phyloP scores from a whole-genome alignment of 2,113 vertebrate species.

The Albula glossodonta region DNA sequence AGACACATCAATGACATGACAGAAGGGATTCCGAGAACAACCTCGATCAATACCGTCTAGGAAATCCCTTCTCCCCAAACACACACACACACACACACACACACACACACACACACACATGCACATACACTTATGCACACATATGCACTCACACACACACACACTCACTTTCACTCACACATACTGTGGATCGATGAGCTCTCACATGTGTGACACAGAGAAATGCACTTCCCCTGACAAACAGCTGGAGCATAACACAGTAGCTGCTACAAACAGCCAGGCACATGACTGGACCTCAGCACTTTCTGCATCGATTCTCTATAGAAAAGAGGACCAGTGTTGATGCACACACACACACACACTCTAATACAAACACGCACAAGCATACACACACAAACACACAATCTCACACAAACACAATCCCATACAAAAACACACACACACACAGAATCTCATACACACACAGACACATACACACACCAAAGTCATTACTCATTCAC shows the following conservation, averaged over 20 bases:
- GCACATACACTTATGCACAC: background rate
- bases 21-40: slow-evolving; percentile 70
- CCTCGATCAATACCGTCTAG: slow-evolving; percentile 72
- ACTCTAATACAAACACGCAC: slow-evolving; percentile 30
- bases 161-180: background rate
- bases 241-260: slow-evolving; percentile 16
- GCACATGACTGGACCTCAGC: slow-evolving; percentile 68
- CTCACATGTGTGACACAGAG: slow-evolving; percentile 6
- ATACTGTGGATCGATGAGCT: slow-evolving; percentile 19
- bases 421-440: slow-evolving; percentile 9
- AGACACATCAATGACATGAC: slow-evolving; percentile 66
- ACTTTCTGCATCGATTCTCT: slow-evolving; percentile 68
- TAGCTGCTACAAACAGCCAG: slow-evolving; percentile 28
- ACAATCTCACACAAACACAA: background rate
- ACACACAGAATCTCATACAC: slow-evolving; percentile 3
- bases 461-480: background rate
- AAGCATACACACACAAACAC: slow-evolving; percentile 15
- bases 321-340: slow-evolving; percentile 61
- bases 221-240: slow-evolving; percentile 55
- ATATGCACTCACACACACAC: background rate
- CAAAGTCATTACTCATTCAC: background rate
- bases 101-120: slow-evolving; percentile 41
- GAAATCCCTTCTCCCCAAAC: slow-evolving; percentile 66
- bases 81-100: too few relatives aligned
- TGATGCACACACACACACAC: slow-evolving; percentile 40